Evolutionary conservation across 2,113 vertebrate genomes (phyloP).

Genomic region (Coturnix japonica): DNA sequence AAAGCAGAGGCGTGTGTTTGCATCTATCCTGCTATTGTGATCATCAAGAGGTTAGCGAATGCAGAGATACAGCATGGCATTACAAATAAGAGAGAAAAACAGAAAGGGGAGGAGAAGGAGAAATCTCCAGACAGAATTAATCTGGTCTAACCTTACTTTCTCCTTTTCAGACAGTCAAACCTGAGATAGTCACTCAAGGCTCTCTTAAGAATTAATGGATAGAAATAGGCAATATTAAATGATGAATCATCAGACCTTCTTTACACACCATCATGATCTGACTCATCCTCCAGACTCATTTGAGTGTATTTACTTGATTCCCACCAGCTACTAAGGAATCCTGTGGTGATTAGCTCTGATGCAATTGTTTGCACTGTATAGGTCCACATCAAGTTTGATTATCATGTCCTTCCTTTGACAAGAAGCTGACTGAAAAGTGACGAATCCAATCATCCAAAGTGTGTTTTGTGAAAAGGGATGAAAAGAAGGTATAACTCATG

Average conservation of each 20-base stretch:
- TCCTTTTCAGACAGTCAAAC: background rate
- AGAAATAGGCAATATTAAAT: conserved; percentile 10
- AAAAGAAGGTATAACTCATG: background rate
- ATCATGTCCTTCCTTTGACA: background rate
- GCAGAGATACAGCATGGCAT: background rate
- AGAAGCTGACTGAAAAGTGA: background rate
- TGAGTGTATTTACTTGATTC: background rate
- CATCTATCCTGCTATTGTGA: background rate
- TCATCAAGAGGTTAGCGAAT: background rate
- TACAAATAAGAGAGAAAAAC: background rate
- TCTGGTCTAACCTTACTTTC: background rate
- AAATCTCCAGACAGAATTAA: background rate
- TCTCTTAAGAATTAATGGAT: background rate
- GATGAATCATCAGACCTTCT: conserved; percentile 31
- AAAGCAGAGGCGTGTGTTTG: background rate
- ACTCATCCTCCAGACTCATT: conserved; percentile 11
- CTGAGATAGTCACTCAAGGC: background rate
- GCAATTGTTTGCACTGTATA: background rate
- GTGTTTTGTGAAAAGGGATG: background rate
- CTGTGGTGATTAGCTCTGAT: background rate
- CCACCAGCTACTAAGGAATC: background rate
- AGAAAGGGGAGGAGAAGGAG: rapidly evolving
- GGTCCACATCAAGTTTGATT: background rate
- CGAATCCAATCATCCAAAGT: background rate
- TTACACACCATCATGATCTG: conserved; percentile 36